phyloP scores from a whole-genome alignment of 2,797 vertebrate genomes.

The Prionace glauca region DNA sequence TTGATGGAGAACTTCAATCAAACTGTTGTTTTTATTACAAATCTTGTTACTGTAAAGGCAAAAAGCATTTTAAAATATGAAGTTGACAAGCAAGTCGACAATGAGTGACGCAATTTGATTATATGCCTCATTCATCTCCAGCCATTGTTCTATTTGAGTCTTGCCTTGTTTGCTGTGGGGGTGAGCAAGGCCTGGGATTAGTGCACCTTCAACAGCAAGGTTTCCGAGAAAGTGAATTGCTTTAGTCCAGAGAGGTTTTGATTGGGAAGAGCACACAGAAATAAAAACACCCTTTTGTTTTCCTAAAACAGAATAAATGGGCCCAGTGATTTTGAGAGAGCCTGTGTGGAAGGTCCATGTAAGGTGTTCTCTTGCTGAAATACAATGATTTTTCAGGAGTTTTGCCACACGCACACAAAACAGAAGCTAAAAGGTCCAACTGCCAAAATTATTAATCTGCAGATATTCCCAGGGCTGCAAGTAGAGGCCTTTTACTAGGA shows the following conservation, averaged over 20 bases:
- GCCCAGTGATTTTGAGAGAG: not conserved
- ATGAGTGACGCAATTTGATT: not conserved
- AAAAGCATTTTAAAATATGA: not conserved
- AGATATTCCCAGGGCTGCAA: not conserved
- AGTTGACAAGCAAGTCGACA: not conserved
- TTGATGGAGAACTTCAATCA: not conserved
- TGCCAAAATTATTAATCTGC: not conserved
- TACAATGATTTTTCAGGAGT: not conserved
- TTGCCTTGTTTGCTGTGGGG: not conserved
- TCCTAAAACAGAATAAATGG: not conserved
- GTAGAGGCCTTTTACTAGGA: not conserved
- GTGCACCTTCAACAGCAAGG: not conserved
- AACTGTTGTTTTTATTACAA: not conserved
- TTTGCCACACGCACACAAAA: not conserved
- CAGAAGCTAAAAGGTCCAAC: not conserved
- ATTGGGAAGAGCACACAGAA: not conserved
- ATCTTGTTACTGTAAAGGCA: not conserved
- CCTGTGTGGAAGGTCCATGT: not conserved
- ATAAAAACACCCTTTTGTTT: not conserved
- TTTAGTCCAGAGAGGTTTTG: not conserved
- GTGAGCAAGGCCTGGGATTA: not conserved
- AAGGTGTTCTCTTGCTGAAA: not conserved
- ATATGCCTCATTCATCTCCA: not conserved
- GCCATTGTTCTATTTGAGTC: not conserved
- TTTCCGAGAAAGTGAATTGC: not conserved